Conservation (phyloP, 2,888 invertebrate species). For the Phoenoteleia sp. region DNA sequence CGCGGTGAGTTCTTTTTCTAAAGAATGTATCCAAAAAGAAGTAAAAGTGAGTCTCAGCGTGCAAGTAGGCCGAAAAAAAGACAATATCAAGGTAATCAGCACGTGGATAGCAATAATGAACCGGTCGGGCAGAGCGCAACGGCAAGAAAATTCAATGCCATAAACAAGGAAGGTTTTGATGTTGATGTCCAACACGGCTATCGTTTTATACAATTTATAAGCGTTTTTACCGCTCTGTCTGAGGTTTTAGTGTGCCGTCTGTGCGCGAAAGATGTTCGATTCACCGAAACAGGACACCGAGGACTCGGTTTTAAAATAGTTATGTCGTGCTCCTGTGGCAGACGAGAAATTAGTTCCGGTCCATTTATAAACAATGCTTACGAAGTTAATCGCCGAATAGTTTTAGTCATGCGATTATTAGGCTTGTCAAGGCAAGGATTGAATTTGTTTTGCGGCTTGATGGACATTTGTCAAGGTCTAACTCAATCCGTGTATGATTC, state of each 20-base stretch:
- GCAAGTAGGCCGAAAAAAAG: conserved; percentile 12
- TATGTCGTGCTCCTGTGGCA: conserved; percentile 67
- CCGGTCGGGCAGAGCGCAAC: not conserved
- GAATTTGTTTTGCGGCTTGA: conserved; percentile 76
- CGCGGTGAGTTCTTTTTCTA: not conserved
- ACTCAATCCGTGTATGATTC: conserved; percentile 65
- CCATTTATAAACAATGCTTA: conserved; percentile 74
- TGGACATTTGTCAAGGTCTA: conserved; percentile 75
- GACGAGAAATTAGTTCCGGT: conserved; percentile 72
- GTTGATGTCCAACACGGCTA: conserved; percentile 65
- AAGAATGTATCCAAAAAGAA: conserved; percentile 17
- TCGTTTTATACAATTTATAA: conserved; percentile 60
- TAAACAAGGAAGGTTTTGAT: conserved; percentile 41
- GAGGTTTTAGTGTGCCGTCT: conserved; percentile 60
- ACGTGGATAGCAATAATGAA: not conserved
- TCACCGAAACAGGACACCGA: conserved; percentile 68
- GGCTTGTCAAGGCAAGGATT: conserved; percentile 77
- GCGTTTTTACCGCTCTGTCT: conserved; percentile 53
- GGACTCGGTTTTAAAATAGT: conserved; percentile 74
- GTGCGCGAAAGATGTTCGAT: conserved; percentile 68
- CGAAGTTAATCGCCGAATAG: conserved; percentile 78
- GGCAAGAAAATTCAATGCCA: conserved; percentile 56
- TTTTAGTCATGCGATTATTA: conserved; percentile 77
- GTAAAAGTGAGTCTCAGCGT: not conserved
- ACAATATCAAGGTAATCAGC: not conserved